Evolutionary conservation across 2,888 invertebrate species (phyloP), one percentile per base, ranked within the genome.

Genomic region (Therioaphis trifolii): DNA sequence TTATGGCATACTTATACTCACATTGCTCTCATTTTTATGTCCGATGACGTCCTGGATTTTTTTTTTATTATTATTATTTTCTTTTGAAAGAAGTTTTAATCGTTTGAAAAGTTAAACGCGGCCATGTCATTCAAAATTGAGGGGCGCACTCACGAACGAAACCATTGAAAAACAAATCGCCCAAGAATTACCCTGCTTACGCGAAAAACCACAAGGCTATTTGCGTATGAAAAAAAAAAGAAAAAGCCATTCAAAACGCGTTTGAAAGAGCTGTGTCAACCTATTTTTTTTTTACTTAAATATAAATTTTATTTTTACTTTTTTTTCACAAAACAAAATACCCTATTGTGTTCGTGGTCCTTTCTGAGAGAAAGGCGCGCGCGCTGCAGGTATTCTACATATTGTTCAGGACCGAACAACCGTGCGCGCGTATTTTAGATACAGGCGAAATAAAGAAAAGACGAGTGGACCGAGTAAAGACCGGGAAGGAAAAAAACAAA

Each of bases 401-500:
- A 58, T 58, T 58, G 55, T 58, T 24, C 9, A 11, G 21, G 21
- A 24, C 7, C 55, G 21, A 21, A 58, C 18, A 49, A 49, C 49
- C 49, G 49, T 49, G 18, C 18, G 18, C 4, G n/a, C 2, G 24
- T 71, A 46, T 49, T 35, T 18, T 18, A n/a, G n/a, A 15, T 69
- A 24, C 46, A 24, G 71, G 14, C 18, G n/a, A 63, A 63, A 76
- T 27, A 58, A 27, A 58, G 29, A 61, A 76, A 63, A 76, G 14
- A 61, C 9, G 27, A 76, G 27, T 1, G n/a, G 1, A 43, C 12
- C 18, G 52, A 27, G 12, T 21, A 43, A 76, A 61, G 15, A 11
- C 35, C 15, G 40, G 4, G 40, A 11, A n/a, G n/a, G 11, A 75
- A 63, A 43, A n/a, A n/a, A n/a, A n/a, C n/a, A 63, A 46, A 63